Evolutionary conservation across 2,113 vertebrate genomes (phyloP), one percentile per base, ranked within the genome.

Genomic region (Clarias batrachus): DNA sequence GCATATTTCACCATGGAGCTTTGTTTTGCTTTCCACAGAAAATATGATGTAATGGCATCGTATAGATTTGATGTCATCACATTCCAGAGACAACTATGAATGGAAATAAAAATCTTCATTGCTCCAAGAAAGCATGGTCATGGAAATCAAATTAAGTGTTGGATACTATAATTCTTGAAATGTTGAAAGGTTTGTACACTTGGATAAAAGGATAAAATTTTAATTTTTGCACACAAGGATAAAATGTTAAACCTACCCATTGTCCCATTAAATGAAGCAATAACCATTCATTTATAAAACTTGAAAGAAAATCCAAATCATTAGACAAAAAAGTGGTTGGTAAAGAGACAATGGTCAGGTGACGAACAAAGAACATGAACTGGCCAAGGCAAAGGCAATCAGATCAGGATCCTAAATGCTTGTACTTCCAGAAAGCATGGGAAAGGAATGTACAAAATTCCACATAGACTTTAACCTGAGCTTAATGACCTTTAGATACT

Each of bases 41-140:
- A 71, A 66, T 14, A 60, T 87, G 79, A 87, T 70, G 82, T 80
- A 77, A 90, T 90, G 60, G 68, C 68, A 80, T 87, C 84, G 27
- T 87, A 79, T 65, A 81, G 54, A 48, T 10, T 37, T 88, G 82
- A 74, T 70, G 85, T 80, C 73, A 88, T 88, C 30, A 57, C 77
- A 68, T 87, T 87, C 79, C 87, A 74, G 57, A 77, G 25, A 68
- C 21, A 10, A 52, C n/a, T 16, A 27, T 88, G 37, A 76, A 66
- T 88, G 85, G 82, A 82, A 87, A 87, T 88, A 30, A 65, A 87
- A 76, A 65, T 73, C 37, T 77, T 37, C 41, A 63, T 71, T 83
- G 79, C 37, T 33, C 27, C 27, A 59, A 85, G 37, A 48, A 80
- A 56, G 21, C 17, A 41, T 66, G 68, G 27, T n/a, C 17, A 21